These are phyloP conservation scores for Ciconia maguari DNA, from an alignment of 2,113 vertebrate genomes.

Conservation along the genomic window DNA sequence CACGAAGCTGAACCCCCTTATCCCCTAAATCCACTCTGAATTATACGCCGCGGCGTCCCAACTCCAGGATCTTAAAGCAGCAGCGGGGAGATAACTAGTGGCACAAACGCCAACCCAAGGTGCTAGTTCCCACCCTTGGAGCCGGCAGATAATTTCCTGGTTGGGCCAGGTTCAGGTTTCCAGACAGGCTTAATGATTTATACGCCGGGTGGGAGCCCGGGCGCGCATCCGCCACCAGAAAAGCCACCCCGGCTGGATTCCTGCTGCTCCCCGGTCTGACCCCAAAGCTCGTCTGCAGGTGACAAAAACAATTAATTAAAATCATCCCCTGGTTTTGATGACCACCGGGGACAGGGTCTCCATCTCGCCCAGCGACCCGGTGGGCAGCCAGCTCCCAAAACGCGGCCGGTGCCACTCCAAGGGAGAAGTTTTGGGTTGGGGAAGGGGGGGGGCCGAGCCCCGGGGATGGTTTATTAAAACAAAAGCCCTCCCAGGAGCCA, in stretches of 20 bases:
- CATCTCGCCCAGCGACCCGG: neutral
- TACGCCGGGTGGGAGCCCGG: neutral
- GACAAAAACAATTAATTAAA: neutral
- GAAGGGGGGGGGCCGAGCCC: neutral
- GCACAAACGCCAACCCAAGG: neutral
- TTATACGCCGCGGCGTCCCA: accelerated
- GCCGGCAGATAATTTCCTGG: neutral
- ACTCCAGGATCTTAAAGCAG: neutral
- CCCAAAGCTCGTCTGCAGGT: neutral
- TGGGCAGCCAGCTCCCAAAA: neutral
- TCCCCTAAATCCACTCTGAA: neutral
- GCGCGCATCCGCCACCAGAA: accelerated
- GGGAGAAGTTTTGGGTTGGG: neutral
- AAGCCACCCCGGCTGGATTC: neutral
- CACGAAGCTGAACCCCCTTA: neutral
- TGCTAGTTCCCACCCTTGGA: neutral
- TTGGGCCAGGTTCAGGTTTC: neutral
- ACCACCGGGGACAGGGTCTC: neutral
- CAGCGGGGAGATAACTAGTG: neutral
- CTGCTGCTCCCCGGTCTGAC: neutral
- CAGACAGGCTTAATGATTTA: neutral
- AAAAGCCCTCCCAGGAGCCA: neutral
- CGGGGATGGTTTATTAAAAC: neutral
- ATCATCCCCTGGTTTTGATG: neutral
- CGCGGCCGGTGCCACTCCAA: accelerated